phyloP scores from a whole-genome alignment of 2,888 invertebrate genomes.

The Gonocerus acuteangulatus region DNA sequence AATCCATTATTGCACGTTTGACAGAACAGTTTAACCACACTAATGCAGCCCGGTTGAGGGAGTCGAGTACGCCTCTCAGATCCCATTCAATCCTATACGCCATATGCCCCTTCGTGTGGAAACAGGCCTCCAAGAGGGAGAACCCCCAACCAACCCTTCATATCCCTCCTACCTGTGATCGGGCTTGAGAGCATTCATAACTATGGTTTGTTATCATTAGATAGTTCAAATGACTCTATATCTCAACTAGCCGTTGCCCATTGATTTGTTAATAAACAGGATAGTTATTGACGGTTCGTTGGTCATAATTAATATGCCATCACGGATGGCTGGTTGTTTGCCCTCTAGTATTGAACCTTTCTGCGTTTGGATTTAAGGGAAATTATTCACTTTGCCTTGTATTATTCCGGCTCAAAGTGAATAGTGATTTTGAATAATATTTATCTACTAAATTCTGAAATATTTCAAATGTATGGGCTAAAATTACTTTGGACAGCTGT shows the following conservation, averaged over 20 bases:
- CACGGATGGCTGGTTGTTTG: neutral
- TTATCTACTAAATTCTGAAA: too few species aligned
- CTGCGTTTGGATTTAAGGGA: too few species aligned
- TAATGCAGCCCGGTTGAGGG: neutral
- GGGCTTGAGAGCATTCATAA: too few species aligned
- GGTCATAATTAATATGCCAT: neutral
- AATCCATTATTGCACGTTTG: conserved; percentile 25
- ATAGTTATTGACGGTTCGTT: neutral
- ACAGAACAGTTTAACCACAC: neutral
- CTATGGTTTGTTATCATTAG: too few species aligned
- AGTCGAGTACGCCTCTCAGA: neutral
- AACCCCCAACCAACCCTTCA: neutral
- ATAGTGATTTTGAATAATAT: too few species aligned
- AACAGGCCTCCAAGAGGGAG: neutral
- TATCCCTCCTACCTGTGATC: neutral
- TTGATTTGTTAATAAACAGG: neutral
- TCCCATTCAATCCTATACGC: neutral
- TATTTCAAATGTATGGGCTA: too few species aligned
- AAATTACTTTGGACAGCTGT: too few species aligned
- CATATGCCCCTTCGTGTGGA: too few species aligned
- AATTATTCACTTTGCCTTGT: too few species aligned
- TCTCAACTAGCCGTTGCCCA: neutral
- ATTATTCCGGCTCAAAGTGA: too few species aligned
- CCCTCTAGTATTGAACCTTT: neutral
- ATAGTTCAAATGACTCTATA: too few species aligned